Percentiles rank a stretch among this genome's conserved stretches.
phyloP scores from a whole-genome alignment of 2,113 vertebrate species.

The Thomomys bottae region DNA sequence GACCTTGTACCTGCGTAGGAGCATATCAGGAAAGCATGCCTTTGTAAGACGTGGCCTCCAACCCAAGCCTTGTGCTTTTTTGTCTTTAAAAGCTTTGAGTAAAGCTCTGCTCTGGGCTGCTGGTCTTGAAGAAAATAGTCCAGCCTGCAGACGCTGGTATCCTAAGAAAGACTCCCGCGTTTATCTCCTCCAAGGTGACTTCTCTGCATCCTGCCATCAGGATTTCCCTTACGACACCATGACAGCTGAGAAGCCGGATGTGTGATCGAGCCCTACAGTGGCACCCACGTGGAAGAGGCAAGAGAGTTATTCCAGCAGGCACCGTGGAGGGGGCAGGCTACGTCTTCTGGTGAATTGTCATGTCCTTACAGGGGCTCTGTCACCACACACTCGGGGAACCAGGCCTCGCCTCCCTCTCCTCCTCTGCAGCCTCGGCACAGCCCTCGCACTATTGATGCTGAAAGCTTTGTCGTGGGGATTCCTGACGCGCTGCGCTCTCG shows the following conservation, averaged over 20 bases:
- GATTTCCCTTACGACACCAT: neutral
- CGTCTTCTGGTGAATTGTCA: conserved; percentile 52
- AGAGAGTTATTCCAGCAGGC: conserved; percentile 7
- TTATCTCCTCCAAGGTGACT: too few relatives aligned
- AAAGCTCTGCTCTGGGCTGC: too few relatives aligned
- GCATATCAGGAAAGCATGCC: too few relatives aligned
- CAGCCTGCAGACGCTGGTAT: too few relatives aligned
- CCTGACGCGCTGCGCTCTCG: conserved; percentile 63
- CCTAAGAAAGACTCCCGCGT: too few relatives aligned
- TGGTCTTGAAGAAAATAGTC: too few relatives aligned
- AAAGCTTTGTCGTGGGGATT: conserved; percentile 74
- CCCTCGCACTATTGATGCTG: neutral
- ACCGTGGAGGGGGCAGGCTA: conserved; percentile 62
- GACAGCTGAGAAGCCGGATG: neutral
- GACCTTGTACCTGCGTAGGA: too few relatives aligned
- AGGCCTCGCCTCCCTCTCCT: neutral
- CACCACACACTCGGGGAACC: conserved; percentile 42
- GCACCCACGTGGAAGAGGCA: neutral
- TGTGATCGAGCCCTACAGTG: too few relatives aligned
- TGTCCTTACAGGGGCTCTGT: conserved; percentile 58
- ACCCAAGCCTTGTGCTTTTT: too few relatives aligned
- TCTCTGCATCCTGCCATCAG: too few relatives aligned
- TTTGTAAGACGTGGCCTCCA: too few relatives aligned
- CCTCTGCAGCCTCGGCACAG: conserved; percentile 49
- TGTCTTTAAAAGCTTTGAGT: too few relatives aligned